A percentile compares a stretch with the other conserved stretches of the same genome.
These are phyloP conservation scores for Caenorhabditis inopinata DNA, from an alignment of 1,140 invertebrate genomes.

Conservation along the genomic window DNA sequence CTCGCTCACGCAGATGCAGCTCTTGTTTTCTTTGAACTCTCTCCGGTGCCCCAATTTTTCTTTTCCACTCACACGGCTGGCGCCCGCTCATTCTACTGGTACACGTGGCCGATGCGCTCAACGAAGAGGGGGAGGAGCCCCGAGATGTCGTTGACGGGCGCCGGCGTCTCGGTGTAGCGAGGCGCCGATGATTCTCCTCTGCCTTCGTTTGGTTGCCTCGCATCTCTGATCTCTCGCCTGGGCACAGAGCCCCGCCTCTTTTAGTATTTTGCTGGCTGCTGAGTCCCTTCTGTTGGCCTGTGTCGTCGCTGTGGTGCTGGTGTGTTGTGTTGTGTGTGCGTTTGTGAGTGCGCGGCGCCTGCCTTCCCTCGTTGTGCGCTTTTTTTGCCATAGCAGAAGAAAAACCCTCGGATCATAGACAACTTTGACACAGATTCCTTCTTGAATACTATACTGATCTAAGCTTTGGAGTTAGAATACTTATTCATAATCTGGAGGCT, in stretches of 20 bases:
- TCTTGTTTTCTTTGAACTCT: not conserved
- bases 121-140: not conserved
- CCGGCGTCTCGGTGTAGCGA: not conserved
- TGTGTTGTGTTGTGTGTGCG: constrained; percentile 32
- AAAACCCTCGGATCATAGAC: too few species aligned
- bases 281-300: not conserved
- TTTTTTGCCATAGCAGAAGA: too few species aligned
- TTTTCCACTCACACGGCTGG: not conserved
- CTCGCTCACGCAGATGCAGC: not conserved
- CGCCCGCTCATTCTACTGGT: not conserved
- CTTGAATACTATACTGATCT: too few species aligned
- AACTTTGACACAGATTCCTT: too few species aligned
- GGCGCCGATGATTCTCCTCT: too few species aligned
- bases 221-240: not conserved
- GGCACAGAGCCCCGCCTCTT: too few species aligned
- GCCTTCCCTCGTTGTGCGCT: not conserved
- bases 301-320: constrained; percentile 21
- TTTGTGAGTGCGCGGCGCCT: constrained; percentile 31
- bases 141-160: not conserved
- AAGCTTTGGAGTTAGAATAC: too few species aligned
- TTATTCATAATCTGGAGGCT: too few species aligned
- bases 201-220: not conserved
- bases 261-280: not conserved
- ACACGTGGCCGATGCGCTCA: not conserved
- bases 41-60: not conserved